These are phyloP conservation scores for Numida meleagris DNA, from an alignment of 2,113 vertebrate species.

Conservation along the genomic window DNA sequence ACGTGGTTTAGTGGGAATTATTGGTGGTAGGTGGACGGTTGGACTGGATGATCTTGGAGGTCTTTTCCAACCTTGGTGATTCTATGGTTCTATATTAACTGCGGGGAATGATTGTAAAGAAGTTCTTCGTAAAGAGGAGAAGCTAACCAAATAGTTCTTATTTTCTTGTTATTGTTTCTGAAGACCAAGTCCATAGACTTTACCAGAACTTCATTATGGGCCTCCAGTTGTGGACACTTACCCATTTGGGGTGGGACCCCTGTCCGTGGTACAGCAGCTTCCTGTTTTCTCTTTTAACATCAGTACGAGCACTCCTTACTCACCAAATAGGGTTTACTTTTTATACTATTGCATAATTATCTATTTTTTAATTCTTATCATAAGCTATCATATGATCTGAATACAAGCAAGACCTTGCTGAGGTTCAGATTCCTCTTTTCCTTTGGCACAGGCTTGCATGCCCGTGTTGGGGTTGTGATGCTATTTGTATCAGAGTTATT, in stretches of 20 bases:
- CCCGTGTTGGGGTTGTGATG: background rate
- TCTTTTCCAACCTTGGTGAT: too few species aligned
- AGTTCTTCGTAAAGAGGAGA: background rate
- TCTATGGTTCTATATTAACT: too few species aligned
- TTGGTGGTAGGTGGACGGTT: too few species aligned
- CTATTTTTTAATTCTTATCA: background rate
- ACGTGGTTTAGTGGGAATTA: too few species aligned
- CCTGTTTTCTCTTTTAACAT: background rate
- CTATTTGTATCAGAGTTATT: background rate
- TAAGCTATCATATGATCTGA: background rate
- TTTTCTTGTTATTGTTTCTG: background rate
- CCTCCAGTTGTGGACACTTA: background rate
- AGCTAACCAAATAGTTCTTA: background rate
- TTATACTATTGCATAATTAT: background rate
- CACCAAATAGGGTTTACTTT: background rate
- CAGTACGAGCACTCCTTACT: background rate
- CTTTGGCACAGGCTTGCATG: background rate
- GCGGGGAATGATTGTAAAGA: background rate
- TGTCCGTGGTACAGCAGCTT: accelerated
- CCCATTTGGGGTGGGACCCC: background rate
- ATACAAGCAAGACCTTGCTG: background rate
- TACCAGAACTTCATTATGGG: background rate
- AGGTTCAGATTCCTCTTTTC: background rate
- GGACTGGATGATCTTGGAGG: too few species aligned
- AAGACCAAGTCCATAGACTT: background rate